phyloP scores from a whole-genome alignment of 2,113 vertebrate species.

The Cranoglanis bouderius region DNA sequence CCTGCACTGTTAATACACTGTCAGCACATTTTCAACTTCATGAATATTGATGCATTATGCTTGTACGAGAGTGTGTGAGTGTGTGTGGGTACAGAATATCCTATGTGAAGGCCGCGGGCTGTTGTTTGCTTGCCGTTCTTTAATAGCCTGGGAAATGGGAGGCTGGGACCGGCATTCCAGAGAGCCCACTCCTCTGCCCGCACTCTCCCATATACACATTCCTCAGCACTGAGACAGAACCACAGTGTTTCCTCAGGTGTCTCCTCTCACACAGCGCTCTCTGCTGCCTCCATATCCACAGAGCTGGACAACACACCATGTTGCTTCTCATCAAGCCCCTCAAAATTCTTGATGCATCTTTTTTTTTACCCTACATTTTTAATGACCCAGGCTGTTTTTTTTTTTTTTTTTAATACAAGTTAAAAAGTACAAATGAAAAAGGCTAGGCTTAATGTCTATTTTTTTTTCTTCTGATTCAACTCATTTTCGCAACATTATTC shows the following conservation, averaged over 20 bases:
- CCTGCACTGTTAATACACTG: background rate
- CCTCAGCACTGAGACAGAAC: conserved; percentile 31
- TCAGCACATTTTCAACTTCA: conserved; percentile 15
- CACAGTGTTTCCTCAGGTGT: conserved; percentile 49
- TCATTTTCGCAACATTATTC: background rate
- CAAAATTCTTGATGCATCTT: background rate
- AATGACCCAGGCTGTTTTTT: background rate
- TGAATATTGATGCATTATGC: background rate
- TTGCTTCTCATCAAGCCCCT: background rate
- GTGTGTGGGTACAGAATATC: conserved; percentile 27
- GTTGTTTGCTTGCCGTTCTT: conserved; percentile 51
- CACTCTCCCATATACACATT: conserved; percentile 48
- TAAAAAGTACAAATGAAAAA: background rate
- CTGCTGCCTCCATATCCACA: background rate
- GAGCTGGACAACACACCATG: background rate
- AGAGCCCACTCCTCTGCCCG: conserved; percentile 46
- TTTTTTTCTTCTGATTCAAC: background rate
- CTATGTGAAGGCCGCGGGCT: conserved; percentile 33
- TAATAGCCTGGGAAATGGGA: conserved; percentile 49
- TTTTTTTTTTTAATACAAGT: background rate
- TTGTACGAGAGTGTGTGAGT: background rate
- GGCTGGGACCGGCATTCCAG: conserved; percentile 48
- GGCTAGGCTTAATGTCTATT: background rate
- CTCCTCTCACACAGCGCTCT: conserved; percentile 4
- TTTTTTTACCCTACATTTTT: background rate